Evolutionary conservation across 2,888 invertebrate species (phyloP), one percentile per base, ranked within the genome.

Genomic region (Mycalesis mineus): DNA sequence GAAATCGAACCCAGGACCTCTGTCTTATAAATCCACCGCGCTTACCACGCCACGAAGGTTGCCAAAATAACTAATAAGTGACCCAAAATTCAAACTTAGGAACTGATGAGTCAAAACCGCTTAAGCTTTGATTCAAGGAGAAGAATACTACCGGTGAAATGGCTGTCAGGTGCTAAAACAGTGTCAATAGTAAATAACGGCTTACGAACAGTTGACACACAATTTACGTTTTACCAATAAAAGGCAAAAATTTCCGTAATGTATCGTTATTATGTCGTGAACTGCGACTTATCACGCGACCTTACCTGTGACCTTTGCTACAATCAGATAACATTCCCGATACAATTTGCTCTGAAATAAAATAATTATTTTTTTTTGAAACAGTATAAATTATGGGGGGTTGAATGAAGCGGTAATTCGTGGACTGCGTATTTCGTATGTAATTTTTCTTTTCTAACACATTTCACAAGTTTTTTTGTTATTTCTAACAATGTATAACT

Each of bases 191-290:
- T 22, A 22, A 22, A 22, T 22, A 22, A 22, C 22, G 40, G 41
- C 40, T 41, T 31, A 13, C 36, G 36, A 37, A 17, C n/a, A 7
- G 37, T 48, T 48, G 36, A 37, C 48, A 48, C 48, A 22, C 37
- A 48, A 48, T 37, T 48, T 37, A 48, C 14, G 36, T 22, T 48
- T 48, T 48, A 37, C 48, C 36, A 36, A 48, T 48, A 48, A 48
- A 17, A 22, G 36, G 36, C 6, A 48, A 48, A 37, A 48, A 37
- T 37, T 37, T n/a, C 22, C 13, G 37, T 48, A 22, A 48, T 48
- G 22, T 37, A 48, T 48, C 13, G 36, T 48, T 48, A 48, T 48
- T 48, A 36, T 22, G 48, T 15, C 17, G 36, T 22, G 48, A 48
- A 48, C 36, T 48, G 33, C 48, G 17, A 36, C 22, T n/a, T 15